Conservation (phyloP, 2,113 vertebrate genomes). For the Lepus timidus region DNA sequence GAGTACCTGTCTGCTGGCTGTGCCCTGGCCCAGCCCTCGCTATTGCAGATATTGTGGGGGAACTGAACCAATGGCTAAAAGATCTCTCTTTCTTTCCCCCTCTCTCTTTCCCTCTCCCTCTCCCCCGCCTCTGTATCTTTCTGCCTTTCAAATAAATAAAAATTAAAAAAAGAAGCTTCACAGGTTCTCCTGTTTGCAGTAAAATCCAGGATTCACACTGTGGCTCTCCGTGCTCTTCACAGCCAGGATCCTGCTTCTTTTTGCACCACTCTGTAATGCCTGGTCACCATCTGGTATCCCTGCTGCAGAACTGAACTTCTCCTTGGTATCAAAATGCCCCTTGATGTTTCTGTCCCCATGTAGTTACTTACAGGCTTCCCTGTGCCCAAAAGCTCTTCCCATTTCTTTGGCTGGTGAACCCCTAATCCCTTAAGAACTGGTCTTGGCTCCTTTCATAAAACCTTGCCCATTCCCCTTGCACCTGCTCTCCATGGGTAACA, state of each 20-base stretch:
- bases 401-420: background rate
- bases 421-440: background rate
- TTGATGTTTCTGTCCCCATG: background rate
- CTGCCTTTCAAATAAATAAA: no score
- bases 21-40: no score
- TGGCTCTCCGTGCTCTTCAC: background rate
- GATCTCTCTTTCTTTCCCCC: no score
- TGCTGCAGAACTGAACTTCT: background rate
- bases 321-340: background rate
- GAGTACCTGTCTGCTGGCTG: no score
- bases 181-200: background rate
- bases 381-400: background rate
- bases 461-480: background rate
- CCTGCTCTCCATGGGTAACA: background rate
- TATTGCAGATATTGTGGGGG: no score
- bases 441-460: background rate
- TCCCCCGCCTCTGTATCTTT: no score
- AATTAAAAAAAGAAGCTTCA: background rate
- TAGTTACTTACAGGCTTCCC: background rate
- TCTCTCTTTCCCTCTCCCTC: no score
- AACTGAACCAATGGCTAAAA: no score
- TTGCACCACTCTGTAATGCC: no score
- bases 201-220: background rate
- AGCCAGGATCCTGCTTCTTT: background rate
- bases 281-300: background rate